Conservation (phyloP, 2,888 invertebrate genomes). For the Iselma pallidipennis region DNA sequence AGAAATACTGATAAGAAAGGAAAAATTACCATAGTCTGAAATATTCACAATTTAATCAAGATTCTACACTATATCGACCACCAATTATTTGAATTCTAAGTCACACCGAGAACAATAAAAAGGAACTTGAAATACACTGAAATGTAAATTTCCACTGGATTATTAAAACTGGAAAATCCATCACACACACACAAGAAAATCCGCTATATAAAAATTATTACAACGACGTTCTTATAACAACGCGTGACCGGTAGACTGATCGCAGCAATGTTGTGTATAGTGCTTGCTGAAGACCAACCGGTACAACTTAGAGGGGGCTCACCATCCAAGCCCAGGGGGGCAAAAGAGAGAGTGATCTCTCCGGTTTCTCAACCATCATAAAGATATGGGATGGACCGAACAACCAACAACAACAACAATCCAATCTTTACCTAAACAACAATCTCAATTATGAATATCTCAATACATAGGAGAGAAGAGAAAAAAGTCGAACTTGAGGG, state of each 20-base stretch:
- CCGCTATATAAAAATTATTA: background rate
- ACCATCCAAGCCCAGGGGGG: slow-evolving; percentile 29
- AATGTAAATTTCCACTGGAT: background rate
- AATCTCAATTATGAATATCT: too few relatives aligned
- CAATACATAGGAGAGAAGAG: slow-evolving; percentile 1
- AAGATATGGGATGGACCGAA: slow-evolving; percentile 9
- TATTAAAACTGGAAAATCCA: background rate
- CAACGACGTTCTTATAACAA: slow-evolving; percentile 27
- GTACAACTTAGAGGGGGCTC: slow-evolving; percentile 37
- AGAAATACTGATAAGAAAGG: background rate
- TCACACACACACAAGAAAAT: background rate
- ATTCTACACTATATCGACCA: too few relatives aligned
- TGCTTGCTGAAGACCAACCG: slow-evolving; percentile 33
- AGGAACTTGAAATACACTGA: slow-evolving; percentile 11
- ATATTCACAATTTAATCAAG: too few relatives aligned
- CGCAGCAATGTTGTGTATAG: slow-evolving; percentile 27
- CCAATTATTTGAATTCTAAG: too few relatives aligned
- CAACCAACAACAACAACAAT: slow-evolving; percentile 24
- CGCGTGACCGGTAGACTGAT: slow-evolving; percentile 44
- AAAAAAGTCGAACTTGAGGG: background rate
- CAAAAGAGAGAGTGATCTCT: slow-evolving; percentile 43
- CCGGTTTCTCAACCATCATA: slow-evolving; percentile 35
- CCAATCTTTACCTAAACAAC: background rate
- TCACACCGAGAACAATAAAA: too few relatives aligned
- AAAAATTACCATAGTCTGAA: slow-evolving; percentile 38